These are phyloP conservation scores for Ifrita kowaldi DNA, from an alignment of 2,113 vertebrate genomes.

Conservation along the genomic window DNA sequence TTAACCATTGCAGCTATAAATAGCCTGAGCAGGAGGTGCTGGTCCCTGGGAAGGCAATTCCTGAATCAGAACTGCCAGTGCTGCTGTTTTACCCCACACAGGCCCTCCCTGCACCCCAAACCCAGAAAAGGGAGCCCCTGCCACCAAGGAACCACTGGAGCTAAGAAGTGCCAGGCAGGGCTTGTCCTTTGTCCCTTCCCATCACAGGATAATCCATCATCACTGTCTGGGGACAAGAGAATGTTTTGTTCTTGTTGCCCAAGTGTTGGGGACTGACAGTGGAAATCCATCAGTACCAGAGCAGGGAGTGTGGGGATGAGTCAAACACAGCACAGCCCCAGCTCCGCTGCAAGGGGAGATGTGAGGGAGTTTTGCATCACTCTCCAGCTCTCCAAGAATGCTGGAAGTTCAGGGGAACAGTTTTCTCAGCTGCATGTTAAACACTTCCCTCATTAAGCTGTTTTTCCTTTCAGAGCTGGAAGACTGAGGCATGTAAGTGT, in stretches of 20 bases:
- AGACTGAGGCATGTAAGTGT: background rate
- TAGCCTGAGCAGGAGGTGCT: background rate
- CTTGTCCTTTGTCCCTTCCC: background rate
- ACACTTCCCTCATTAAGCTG: background rate
- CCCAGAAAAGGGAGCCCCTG: background rate
- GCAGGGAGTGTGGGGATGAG: background rate
- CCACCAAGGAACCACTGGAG: background rate
- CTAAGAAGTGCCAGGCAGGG: background rate
- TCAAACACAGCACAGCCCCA: background rate
- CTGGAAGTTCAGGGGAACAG: background rate
- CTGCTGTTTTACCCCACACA: background rate
- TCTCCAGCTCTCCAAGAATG: background rate
- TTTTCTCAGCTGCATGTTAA: background rate
- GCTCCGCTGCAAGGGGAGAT: background rate
- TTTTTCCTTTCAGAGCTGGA: background rate
- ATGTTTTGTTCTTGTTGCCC: background rate
- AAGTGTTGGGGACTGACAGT: background rate
- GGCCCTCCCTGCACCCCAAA: background rate
- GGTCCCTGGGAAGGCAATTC: background rate
- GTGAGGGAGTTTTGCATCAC: background rate
- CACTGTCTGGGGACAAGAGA: background rate
- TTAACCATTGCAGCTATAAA: background rate
- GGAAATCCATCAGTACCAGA: background rate
- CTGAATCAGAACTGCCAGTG: background rate
- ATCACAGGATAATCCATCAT: rapidly evolving